These are phyloP conservation scores for Pteromalus puparum DNA, from an alignment of 1,140 invertebrate genomes.

Conservation along the genomic window DNA sequence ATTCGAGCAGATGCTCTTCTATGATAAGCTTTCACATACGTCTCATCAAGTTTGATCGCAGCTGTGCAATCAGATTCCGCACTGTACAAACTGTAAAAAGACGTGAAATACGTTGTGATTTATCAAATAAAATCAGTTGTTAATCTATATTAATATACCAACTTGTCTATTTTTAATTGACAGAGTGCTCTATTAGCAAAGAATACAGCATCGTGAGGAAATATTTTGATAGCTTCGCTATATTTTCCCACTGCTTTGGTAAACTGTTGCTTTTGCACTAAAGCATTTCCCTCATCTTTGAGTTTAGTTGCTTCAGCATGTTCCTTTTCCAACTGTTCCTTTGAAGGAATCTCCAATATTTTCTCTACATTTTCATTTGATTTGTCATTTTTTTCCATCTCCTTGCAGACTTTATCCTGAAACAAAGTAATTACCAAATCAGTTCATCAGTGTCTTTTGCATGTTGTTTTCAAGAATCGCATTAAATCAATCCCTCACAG, in stretches of 20 bases:
- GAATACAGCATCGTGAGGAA: conserved; percentile 87
- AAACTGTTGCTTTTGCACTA: conserved; percentile 87
- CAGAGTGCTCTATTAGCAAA: conserved; percentile 93
- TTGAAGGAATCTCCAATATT: conserved; percentile 76
- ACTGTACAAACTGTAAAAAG: conserved; percentile 78
- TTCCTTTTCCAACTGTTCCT: conserved; percentile 79
- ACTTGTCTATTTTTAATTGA: conserved; percentile 90
- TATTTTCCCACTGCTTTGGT: conserved; percentile 88
- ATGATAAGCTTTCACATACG: conserved; percentile 88
- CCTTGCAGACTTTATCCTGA: conserved; percentile 83
- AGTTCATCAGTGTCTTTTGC: conserved; percentile 28
- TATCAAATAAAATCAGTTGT: background rate
- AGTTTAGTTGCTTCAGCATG: conserved; percentile 69
- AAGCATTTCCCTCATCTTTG: conserved; percentile 85
- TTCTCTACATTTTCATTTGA: conserved; percentile 74
- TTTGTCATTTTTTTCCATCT: conserved; percentile 79
- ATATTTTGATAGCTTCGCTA: conserved; percentile 84
- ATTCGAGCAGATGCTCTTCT: conserved; percentile 83
- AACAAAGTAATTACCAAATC: background rate
- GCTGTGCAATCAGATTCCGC: conserved; percentile 86
- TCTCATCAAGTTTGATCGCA: conserved; percentile 83
- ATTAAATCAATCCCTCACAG: conserved; percentile 73
- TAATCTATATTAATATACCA: conserved; percentile 62
- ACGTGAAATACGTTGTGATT: conserved; percentile 27
- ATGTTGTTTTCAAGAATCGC: background rate